Conservation (phyloP, 2,113 vertebrate species). For the Pseudonaja textilis region DNA sequence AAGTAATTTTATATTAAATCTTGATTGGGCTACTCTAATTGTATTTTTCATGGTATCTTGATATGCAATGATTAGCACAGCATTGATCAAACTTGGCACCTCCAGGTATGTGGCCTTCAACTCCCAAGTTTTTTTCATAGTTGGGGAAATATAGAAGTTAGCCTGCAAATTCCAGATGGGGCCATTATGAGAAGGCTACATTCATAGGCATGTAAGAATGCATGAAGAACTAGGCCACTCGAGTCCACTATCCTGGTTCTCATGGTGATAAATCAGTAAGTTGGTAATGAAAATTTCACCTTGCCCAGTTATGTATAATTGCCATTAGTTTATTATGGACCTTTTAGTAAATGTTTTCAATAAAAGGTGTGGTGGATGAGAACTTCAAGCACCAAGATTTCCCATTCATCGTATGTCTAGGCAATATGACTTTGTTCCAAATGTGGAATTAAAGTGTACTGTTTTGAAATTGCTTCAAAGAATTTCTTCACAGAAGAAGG, state of each 20-base stretch:
- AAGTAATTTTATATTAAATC: not conserved
- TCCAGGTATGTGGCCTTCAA: not conserved
- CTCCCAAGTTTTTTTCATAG: not conserved
- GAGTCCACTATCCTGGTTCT: not conserved
- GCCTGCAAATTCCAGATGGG: not conserved
- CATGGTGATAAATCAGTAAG: not conserved
- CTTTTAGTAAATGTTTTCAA: not conserved
- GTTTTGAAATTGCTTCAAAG: constrained; percentile 30
- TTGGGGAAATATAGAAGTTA: not conserved
- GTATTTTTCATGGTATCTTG: not conserved
- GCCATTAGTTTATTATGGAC: not conserved
- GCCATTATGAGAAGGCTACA: not conserved
- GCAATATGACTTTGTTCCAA: not conserved
- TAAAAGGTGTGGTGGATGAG: constrained; percentile 16
- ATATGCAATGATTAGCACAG: not conserved
- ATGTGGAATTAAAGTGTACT: not conserved
- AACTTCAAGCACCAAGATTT: not conserved
- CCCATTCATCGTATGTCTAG: constrained; percentile 5
- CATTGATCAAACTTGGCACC: not conserved
- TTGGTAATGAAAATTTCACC: not conserved
- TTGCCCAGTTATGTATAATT: not conserved
- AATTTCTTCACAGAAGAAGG: not conserved
- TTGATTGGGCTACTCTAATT: not conserved
- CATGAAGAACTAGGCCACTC: not conserved
- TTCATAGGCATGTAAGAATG: not conserved